Evolutionary conservation across 2,113 vertebrate genomes (phyloP).

Genomic region (Dasyprocta punctata): DNA sequence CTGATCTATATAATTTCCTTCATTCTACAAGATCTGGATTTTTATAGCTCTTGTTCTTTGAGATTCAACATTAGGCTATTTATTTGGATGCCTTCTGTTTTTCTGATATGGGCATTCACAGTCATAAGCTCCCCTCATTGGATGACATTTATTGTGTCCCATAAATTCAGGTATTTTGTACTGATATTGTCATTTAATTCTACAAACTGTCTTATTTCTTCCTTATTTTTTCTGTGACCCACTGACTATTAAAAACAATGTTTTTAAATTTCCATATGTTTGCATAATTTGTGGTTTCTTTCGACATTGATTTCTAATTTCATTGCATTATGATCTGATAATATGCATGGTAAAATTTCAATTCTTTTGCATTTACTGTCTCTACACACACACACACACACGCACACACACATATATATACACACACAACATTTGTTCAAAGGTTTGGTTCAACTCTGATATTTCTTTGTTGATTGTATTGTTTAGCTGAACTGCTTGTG

Average conservation of each 20-base stretch:
- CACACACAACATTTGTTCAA: not conserved
- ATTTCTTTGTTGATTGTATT: not conserved
- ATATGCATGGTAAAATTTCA: no score
- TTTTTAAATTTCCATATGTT: not conserved
- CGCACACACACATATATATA: no score
- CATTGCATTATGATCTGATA: not conserved
- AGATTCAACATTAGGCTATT: no score
- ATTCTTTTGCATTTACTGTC: not conserved
- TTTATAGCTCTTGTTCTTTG: no score
- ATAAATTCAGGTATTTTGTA: not conserved
- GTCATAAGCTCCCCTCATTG: no score
- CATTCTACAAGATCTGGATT: no score
- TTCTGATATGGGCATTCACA: no score
- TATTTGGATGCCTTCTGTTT: no score
- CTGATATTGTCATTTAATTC: not conserved
- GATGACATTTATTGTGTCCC: not conserved
- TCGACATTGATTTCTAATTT: not conserved
- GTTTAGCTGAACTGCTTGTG: not conserved
- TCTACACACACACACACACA: no score
- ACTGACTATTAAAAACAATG: not conserved
- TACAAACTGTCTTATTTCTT: not conserved
- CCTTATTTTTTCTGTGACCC: not conserved
- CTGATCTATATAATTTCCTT: no score
- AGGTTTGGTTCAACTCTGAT: not conserved
- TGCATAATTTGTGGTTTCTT: not conserved